Evolutionary conservation across 2,888 invertebrate genomes (phyloP), one percentile per base, ranked within the genome.

Genomic region (Biston betularia): DNA sequence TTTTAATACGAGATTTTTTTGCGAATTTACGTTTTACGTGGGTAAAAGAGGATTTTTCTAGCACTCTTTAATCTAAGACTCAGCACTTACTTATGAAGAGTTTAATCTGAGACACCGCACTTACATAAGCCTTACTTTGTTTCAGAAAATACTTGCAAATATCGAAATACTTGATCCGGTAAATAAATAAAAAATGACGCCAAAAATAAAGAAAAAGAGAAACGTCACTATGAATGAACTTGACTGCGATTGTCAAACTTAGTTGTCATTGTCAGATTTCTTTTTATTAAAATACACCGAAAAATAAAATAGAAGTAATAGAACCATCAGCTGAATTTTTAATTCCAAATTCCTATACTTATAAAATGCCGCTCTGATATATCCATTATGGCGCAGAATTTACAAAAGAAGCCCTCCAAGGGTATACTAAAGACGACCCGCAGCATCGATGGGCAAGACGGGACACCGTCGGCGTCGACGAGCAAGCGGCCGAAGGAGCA

Each of bases 381-480:
- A 61, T 53, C 38, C 49, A 85, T 69, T 72, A 96, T 96, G 96
- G 95, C 97, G 77, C 97, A 97, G 84, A 97, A 97, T 94, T 94
- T 97, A 85, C 96, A 96, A 80, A 97, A 97, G 90, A 96, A 96
- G 87, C 97, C 97, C 79, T 95, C 96, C 11, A 98, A 98, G 94
- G 97, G 98, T 78, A 99, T 99, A 86, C 94, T 99, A 69, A 99
- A 98, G 92, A 96, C 97, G 69, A 98, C 98, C 10, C 96, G 98
- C 76, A 98, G 98, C 94, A 97, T 98, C 86, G 98, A 98, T 89
- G 96, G 95, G 69, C 95, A 92, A 62, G 93, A 92, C 65, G 88
- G 89, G 58, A 83, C 86, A 58, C 87, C 93, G 60, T 90, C 92
- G 9, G 89, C 93, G 10, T 90, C 92, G 8, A 89, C 93, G 10